phyloP scores from a whole-genome alignment of 1,140 invertebrate genomes.

The Drosophila funebris region DNA sequence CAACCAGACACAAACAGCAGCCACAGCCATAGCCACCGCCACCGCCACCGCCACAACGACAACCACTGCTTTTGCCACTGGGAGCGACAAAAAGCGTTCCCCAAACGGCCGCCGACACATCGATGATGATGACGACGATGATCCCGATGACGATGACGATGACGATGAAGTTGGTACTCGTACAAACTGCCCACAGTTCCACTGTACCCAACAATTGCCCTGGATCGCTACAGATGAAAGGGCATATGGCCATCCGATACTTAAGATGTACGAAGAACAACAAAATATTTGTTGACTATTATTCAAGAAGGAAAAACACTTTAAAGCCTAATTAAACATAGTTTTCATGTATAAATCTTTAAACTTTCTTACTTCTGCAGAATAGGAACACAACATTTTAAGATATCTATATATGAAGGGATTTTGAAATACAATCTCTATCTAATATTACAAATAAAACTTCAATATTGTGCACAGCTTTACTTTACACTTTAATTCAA shows the following conservation, averaged over 20 bases:
- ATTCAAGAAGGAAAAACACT: no score
- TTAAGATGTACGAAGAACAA: no score
- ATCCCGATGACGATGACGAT: slow-evolving; percentile 12
- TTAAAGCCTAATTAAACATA: no score
- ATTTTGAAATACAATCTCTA: no score
- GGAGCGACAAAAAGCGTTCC: slow-evolving; percentile 30
- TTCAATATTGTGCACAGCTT: no score
- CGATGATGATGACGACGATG: slow-evolving; percentile 35
- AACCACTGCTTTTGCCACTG: not conserved
- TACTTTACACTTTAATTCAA: no score
- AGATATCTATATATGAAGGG: no score
- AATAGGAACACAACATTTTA: no score
- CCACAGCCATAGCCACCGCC: slow-evolving; percentile 4
- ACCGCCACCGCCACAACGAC: not conserved
- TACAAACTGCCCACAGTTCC: not conserved
- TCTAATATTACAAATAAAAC: no score
- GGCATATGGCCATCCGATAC: not conserved
- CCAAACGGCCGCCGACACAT: slow-evolving; percentile 50
- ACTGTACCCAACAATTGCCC: not conserved
- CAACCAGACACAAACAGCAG: slow-evolving; percentile 20
- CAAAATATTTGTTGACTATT: no score
- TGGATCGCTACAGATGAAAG: not conserved
- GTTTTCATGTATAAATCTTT: no score
- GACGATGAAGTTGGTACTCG: not conserved
- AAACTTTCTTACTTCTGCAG: no score